Conservation (phyloP, 2,888 invertebrate genomes). For the Pheosia tremula region DNA sequence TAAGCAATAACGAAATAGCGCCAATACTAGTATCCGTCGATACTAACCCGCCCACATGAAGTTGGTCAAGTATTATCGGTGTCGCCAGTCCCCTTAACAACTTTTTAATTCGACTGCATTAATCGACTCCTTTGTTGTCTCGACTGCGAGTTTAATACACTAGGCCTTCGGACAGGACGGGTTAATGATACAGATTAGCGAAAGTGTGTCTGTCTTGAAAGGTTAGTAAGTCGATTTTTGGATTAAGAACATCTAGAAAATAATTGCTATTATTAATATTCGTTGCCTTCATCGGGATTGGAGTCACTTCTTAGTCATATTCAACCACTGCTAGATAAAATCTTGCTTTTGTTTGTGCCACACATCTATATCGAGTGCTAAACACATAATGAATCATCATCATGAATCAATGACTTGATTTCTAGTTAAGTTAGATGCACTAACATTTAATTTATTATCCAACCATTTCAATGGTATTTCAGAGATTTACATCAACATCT, state of each 20-base stretch:
- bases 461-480: background rate
- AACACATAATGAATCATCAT: too few relatives aligned
- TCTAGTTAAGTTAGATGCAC: too few relatives aligned
- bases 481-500: background rate
- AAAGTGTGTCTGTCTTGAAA: conserved; percentile 11
- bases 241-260: background rate
- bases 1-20: background rate
- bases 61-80: conserved; percentile 16
- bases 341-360: too few relatives aligned
- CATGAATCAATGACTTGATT: too few relatives aligned
- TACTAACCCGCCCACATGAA: conserved; percentile 29
- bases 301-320: too few relatives aligned
- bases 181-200: conserved; percentile 36
- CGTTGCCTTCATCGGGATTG: too few relatives aligned
- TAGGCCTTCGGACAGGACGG: conserved; percentile 32
- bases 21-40: conserved; percentile 3
- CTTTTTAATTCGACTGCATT: conserved; percentile 35
- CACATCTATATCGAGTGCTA: too few relatives aligned
- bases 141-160: conserved; percentile 34
- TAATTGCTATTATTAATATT: too few relatives aligned
- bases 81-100: conserved; percentile 33
- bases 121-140: conserved; percentile 53
- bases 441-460: too few relatives aligned
- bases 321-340: too few relatives aligned
- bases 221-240: background rate